phyloP scores from a whole-genome alignment of 2,888 invertebrate genomes.

The Pammene fasciana region DNA sequence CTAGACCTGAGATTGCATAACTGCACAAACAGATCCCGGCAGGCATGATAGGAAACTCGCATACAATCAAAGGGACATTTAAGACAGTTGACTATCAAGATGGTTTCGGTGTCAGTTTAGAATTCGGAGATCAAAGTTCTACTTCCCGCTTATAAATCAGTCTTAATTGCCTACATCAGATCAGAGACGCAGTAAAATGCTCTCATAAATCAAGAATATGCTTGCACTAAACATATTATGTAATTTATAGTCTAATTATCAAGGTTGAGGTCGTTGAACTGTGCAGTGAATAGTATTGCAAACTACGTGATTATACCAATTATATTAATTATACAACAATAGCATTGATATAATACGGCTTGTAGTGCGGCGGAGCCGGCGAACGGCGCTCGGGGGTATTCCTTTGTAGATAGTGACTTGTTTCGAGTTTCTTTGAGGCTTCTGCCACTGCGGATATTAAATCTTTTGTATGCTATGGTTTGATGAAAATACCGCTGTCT shows the following conservation, averaged over 20 bases:
- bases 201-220: conserved; percentile 44
- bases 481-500: background rate
- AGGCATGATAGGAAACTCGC: conserved; percentile 13
- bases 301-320: conserved; percentile 26
- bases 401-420: conserved; percentile 37
- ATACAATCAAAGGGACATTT: conserved; percentile 17
- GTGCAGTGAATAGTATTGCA: conserved; percentile 26
- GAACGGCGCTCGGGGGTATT: conserved; percentile 27
- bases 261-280: conserved; percentile 38
- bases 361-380: conserved; percentile 7
- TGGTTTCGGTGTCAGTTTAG: conserved; percentile 44
- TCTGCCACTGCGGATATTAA: conserved; percentile 22
- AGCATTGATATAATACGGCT: conserved; percentile 36
- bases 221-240: conserved; percentile 9
- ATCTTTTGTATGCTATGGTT: conserved; percentile 1
- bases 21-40: background rate
- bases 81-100: conserved; percentile 11
- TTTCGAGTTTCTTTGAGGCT: conserved; percentile 31
- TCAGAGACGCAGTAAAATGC: conserved; percentile 42
- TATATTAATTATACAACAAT: conserved; percentile 40
- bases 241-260: conserved; percentile 29
- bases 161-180: conserved; percentile 45
- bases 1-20: conserved; percentile 6
- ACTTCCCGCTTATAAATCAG: conserved; percentile 57
- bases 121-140: conserved; percentile 54